Base-by-base conservation (phyloP, 2,797 vertebrate genomes). In the Glyptemys insculpta region DNA sequence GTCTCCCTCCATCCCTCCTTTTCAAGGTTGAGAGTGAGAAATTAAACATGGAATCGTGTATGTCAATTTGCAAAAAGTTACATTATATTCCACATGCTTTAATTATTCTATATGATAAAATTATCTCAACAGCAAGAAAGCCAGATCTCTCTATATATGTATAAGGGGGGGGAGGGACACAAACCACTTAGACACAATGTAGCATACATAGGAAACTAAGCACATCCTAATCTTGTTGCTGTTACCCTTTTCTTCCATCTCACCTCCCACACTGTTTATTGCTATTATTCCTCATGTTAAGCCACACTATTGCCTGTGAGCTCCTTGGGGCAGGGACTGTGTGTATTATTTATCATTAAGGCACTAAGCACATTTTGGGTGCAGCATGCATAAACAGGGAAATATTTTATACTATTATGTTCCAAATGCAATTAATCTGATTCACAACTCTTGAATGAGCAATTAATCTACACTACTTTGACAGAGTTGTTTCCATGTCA, bases 161-260 rank as follows among this genome's bases (percentile, higher is more conserved):
- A 80, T 27, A 41, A 47, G 14, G 6, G 41, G 25, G 19, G n/a
- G 9, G 18, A 0, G 0, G 83, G 52, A 52, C 29, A 62, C 29
- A 31, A 59, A 59, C 8, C 83, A 72, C 86, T 27, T 37, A 74
- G 31, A 2, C 37, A 34, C 4, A 27, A 50, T 54, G 25, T 0
- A 3, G 18, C 50, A 74, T 10, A 12, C 5, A 19, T 47, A 91
- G 62, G 62, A 92, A 91, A 86, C 23, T n/a, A 37, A 93, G 62
- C 84, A 85, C 79, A 65, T 5, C 29, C 31, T 52, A 79, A 85
- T 68, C 12, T 57, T 79, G 2, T n/a, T 84, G 23, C 65, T 83
- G 3, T 54, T 79, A 53, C 88, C 85, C 18, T 79, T 44, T 47
- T n/a, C 41, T 82, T 2, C 16, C 2, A 2, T 50, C 89, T 79